Percentiles rank a stretch among this genome's conserved stretches.
Conservation (phyloP, 1,140 invertebrate species). For the Chironomus striatipennis region DNA sequence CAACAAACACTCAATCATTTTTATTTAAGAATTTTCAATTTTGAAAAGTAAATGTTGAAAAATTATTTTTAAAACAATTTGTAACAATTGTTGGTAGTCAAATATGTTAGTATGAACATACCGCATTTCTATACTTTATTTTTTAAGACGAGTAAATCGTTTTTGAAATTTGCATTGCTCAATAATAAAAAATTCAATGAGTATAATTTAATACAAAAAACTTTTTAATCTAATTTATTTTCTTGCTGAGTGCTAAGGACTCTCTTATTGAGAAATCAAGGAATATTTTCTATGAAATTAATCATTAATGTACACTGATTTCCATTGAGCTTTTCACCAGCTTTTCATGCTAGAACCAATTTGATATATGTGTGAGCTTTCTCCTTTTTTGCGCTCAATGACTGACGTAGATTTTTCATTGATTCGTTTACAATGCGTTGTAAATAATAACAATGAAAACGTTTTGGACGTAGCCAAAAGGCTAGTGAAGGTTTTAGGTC, state of each 20-base stretch:
- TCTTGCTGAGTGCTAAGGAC: too few relatives aligned
- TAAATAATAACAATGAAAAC: neutral
- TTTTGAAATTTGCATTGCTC: too few relatives aligned
- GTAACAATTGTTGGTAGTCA: too few relatives aligned
- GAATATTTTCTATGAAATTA: neutral
- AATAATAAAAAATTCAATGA: too few relatives aligned
- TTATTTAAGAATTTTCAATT: neutral
- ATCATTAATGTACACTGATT: neutral
- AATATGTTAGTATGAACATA: too few relatives aligned
- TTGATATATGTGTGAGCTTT: neutral
- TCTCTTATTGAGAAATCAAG: too few relatives aligned
- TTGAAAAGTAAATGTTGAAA: neutral
- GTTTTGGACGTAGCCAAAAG: neutral
- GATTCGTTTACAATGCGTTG: neutral
- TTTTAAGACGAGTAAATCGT: too few relatives aligned
- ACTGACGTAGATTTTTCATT: conserved; percentile 25
- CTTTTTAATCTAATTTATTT: too few relatives aligned
- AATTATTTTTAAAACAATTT: neutral
- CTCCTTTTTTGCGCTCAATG: conserved; percentile 9
- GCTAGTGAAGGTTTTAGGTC: conserved; percentile 6
- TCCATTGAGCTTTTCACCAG: too few relatives aligned
- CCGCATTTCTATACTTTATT: too few relatives aligned
- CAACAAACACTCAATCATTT: conserved; percentile 1
- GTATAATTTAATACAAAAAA: too few relatives aligned
- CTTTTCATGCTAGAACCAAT: neutral